Conservation (phyloP, 2,797 vertebrate species). For the Thamnophis elegans region DNA sequence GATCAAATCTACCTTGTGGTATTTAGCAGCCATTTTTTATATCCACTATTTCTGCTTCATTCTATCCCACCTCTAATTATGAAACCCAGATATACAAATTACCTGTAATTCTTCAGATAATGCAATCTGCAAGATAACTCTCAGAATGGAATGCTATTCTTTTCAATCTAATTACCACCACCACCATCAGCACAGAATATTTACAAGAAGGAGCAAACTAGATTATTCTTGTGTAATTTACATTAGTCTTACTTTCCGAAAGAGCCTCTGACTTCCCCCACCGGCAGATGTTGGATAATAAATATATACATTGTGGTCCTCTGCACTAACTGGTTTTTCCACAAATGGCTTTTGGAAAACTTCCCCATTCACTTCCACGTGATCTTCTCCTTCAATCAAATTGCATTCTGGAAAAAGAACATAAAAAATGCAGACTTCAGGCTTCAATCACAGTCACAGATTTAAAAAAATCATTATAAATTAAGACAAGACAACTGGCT, state of each 20-base stretch:
- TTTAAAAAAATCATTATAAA: not conserved
- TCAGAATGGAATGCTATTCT: not conserved
- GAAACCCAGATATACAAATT: not conserved
- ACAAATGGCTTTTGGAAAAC: slow-evolving; percentile 90
- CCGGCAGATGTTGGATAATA: slow-evolving; percentile 89
- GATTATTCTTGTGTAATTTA: not conserved
- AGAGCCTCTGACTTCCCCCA: slow-evolving; percentile 86
- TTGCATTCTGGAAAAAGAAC: slow-evolving; percentile 76
- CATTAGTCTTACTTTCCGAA: slow-evolving; percentile 78
- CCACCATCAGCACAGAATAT: not conserved
- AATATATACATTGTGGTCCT: slow-evolving; percentile 91
- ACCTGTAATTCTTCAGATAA: not conserved
- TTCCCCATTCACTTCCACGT: slow-evolving; percentile 88
- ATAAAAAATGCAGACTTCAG: not conserved
- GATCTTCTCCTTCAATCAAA: slow-evolving; percentile 88
- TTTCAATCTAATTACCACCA: not conserved
- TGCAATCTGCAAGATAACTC: not conserved
- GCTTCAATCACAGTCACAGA: not conserved
- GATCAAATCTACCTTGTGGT: not conserved
- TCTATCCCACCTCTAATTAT: not conserved
- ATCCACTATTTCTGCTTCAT: not conserved
- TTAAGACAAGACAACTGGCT: not conserved
- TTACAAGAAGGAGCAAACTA: not conserved
- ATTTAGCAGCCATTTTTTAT: not conserved
- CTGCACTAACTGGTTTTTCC: slow-evolving; percentile 88